These are phyloP conservation scores for Sparidentex hasta DNA, from an alignment of 2,797 vertebrate genomes.

Conservation along the genomic window DNA sequence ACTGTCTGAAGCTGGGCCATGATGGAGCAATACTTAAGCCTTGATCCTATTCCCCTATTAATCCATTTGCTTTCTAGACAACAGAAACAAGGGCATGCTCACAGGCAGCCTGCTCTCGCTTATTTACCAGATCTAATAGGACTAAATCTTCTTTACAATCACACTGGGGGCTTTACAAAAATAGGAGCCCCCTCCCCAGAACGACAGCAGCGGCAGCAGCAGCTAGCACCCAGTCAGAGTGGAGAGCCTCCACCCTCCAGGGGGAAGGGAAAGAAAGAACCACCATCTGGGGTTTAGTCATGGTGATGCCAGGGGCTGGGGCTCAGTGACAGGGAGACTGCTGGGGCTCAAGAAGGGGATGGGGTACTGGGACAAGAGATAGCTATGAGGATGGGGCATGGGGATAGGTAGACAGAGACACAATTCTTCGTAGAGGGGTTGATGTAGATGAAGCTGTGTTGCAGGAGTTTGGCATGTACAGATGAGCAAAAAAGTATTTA, in stretches of 20 bases:
- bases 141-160: conserved; percentile 84
- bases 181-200: conserved; percentile 66
- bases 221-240: conserved; percentile 77
- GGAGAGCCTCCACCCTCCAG: conserved; percentile 82
- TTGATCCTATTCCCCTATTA: conserved; percentile 63
- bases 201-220: conserved; percentile 59
- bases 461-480: background rate
- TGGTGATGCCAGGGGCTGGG: conserved; percentile 87
- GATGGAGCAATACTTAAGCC: conserved; percentile 61
- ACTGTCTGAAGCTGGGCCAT: conserved; percentile 49
- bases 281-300: conserved; percentile 90
- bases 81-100: conserved; percentile 73
- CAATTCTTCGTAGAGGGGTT: background rate
- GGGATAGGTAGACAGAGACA: conserved; percentile 14
- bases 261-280: conserved; percentile 83
- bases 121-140: conserved; percentile 80
- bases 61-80: conserved; percentile 80
- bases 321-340: conserved; percentile 65
- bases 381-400: conserved; percentile 16
- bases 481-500: background rate
- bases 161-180: conserved; percentile 59
- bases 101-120: conserved; percentile 67
- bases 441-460: background rate
- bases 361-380: conserved; percentile 36
- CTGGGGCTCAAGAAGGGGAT: conserved; percentile 59